A percentile compares a stretch with the other conserved stretches of the same genome.
Evolutionary conservation across 2,888 invertebrate species (phyloP).

Genomic region (Dilophus febrilis): DNA sequence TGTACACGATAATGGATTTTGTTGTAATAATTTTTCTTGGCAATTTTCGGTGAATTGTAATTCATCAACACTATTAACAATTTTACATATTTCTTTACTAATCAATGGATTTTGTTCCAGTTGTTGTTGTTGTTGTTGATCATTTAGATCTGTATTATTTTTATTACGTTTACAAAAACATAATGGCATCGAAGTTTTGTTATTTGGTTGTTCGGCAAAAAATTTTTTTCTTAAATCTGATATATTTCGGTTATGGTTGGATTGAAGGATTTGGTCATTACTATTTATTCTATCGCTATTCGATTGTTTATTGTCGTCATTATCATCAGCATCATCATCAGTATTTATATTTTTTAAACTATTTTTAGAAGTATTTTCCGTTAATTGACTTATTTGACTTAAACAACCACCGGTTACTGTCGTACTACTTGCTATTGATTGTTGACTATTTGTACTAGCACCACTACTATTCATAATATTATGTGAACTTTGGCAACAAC

Average conservation of each 20-base stretch:
- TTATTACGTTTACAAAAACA: conserved; percentile 28
- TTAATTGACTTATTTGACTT: neutral
- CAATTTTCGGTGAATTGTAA: conserved; percentile 10
- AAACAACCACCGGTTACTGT: conserved; percentile 21
- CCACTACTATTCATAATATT: neutral
- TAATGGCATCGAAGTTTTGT: conserved; percentile 8
- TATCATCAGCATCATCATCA: too few relatives aligned
- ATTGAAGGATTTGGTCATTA: conserved; percentile 11
- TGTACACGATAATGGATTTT: conserved; percentile 19
- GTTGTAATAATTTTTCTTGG: conserved; percentile 5
- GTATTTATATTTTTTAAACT: neutral
- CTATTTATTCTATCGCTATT: too few relatives aligned
- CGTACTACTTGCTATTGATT: conserved; percentile 10
- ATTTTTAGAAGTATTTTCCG: neutral
- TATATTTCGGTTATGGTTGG: conserved; percentile 6
- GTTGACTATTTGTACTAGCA: conserved; percentile 1
- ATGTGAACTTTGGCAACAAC: conserved; percentile 18
- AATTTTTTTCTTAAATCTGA: too few relatives aligned
- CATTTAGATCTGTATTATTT: conserved; percentile 24
- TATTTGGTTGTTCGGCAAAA: too few relatives aligned
- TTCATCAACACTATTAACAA: conserved; percentile 24
- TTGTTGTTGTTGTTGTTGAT: conserved; percentile 24
- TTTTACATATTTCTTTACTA: conserved; percentile 26
- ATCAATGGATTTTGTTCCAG: too few relatives aligned
- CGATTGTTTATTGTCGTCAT: too few relatives aligned